Conservation (phyloP, 2,113 vertebrate species). For the Bufo bufo region DNA sequence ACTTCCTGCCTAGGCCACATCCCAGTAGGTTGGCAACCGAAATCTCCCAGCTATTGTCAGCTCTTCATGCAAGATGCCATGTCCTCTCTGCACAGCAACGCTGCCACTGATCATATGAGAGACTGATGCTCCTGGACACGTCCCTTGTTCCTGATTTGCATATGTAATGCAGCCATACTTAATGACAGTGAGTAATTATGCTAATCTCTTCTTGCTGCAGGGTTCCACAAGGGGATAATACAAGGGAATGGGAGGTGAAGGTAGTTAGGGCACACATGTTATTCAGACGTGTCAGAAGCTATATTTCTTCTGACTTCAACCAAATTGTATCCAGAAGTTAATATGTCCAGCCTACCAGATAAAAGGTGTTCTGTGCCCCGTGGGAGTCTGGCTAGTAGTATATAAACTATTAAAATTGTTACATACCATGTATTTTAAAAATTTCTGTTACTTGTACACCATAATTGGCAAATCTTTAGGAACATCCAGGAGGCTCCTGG, state of each 20-base stretch:
- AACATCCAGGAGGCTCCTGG: too few species aligned
- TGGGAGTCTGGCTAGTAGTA: neutral
- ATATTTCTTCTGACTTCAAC: neutral
- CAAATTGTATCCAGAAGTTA: neutral
- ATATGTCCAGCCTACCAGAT: neutral
- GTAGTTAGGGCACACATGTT: slow-evolving; percentile 8
- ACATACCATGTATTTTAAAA: neutral
- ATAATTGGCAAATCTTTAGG: too few species aligned
- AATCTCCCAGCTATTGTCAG: slow-evolving; percentile 51
- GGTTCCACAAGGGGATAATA: slow-evolving; percentile 47
- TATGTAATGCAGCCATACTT: slow-evolving; percentile 66
- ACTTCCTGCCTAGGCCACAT: neutral
- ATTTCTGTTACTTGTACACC: neutral
- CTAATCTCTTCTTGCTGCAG: slow-evolving; percentile 63
- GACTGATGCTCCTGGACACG: slow-evolving; percentile 49
- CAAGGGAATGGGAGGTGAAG: slow-evolving; percentile 42
- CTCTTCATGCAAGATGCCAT: slow-evolving; percentile 31
- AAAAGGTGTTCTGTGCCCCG: neutral
- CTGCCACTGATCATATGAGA: neutral
- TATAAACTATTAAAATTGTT: neutral
- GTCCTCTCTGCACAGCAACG: slow-evolving; percentile 17
- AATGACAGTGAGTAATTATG: slow-evolving; percentile 78
- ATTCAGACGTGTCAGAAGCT: neutral
- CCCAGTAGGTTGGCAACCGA: neutral
- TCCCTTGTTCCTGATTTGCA: slow-evolving; percentile 56